Base-by-base conservation (phyloP, 2,797 vertebrate species). In the Syngnathus rostellatus region DNA sequence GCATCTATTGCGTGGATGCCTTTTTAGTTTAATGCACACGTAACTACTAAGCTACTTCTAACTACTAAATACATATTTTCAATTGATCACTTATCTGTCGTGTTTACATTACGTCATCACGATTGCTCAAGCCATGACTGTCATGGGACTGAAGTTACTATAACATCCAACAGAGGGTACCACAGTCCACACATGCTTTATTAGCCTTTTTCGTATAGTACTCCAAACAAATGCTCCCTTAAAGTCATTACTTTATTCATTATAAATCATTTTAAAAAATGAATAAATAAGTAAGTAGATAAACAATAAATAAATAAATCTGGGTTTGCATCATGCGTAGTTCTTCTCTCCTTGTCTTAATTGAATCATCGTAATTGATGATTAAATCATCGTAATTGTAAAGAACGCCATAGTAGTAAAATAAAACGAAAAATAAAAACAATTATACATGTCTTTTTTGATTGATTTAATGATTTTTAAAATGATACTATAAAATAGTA, bases 131-230 rank as follows among this genome's bases (percentile, higher is more conserved):
- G 31, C 31, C 11, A 43, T 46, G 11, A 57, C 8, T 25, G 54
- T 55, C 10, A 55, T 21, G 25, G 54, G 25, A 31, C 55, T 57
- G 31, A 21, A 57, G 7, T 37, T 57, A 25, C 0, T 37, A 6
- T 57, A 1, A 57, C 12, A 14, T 3, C 19, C 60, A 62, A 8
- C 68, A 84, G 82, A 69, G 71, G 72, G 78, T 74, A 72, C 67
- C 77, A 63, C 2, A 23, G 67, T 63, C 25, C 55, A 37, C 25
- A 38, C 12, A 17, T 25, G 41, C 31, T 31, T 31, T 31, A 31
- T 31, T 31, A 31, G 31, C 31, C 31, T 31, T 31, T 31, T 31
- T 31, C 31, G 31, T 31, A 31, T 31, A 31, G 31, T 31, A 31
- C 31, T 31, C 31, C 31, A 31, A 31, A 31, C 31, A 31, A 31